phyloP scores from a whole-genome alignment of 1,140 invertebrate species.

The Pissodes strobi region DNA sequence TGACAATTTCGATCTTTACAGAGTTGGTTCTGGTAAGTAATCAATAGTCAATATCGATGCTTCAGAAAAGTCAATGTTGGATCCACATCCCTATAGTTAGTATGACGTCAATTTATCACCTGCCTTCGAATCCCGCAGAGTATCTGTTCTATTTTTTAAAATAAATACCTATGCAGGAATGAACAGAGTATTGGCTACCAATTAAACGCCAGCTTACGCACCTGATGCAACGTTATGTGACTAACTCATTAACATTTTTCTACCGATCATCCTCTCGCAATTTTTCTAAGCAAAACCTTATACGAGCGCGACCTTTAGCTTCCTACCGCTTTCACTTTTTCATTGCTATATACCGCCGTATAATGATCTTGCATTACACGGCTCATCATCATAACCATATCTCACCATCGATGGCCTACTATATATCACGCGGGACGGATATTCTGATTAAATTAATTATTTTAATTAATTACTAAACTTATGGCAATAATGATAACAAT shows the following conservation, averaged over 20 bases:
- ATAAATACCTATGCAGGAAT: too few relatives aligned
- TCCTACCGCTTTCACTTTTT: conserved; percentile 33
- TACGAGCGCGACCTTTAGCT: conserved; percentile 27
- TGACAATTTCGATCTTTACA: conserved; percentile 83
- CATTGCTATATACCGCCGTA: conserved; percentile 22
- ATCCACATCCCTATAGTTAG: too few relatives aligned
- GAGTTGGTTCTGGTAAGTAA: conserved; percentile 69
- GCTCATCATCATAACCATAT: conserved; percentile 29
- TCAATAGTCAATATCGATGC: too few relatives aligned
- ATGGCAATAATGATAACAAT: too few relatives aligned
- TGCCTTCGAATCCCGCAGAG: too few relatives aligned
- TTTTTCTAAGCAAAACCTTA: conserved; percentile 20
- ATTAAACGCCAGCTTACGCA: too few relatives aligned
- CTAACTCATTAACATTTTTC: conserved; percentile 25
- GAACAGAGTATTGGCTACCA: too few relatives aligned
- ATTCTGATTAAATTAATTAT: too few relatives aligned
- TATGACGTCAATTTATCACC: too few relatives aligned
- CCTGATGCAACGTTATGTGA: conserved; percentile 11
- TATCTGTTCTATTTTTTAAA: too few relatives aligned
- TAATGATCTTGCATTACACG: conserved; percentile 19
- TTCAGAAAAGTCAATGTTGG: too few relatives aligned
- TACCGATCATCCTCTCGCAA: conserved; percentile 15
- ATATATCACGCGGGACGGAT: conserved; percentile 2
- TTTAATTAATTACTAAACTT: too few relatives aligned
- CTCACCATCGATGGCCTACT: conserved; percentile 21